These are phyloP conservation scores for Ecliptopera silaceata DNA, from an alignment of 2,888 invertebrate species.

Conservation along the genomic window DNA sequence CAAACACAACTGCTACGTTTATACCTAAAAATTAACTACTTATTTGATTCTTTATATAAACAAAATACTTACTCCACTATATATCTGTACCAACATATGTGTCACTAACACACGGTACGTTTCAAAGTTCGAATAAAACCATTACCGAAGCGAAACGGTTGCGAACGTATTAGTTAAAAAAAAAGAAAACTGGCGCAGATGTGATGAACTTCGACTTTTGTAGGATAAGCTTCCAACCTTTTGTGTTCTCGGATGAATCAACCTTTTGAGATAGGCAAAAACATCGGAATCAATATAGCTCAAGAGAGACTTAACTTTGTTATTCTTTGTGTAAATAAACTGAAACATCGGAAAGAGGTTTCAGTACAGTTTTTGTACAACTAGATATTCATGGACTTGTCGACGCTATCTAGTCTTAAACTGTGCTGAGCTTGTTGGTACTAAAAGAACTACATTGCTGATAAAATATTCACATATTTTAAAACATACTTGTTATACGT, in stretches of 20 bases:
- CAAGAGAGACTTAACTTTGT: neutral
- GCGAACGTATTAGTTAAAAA: constrained; percentile 12
- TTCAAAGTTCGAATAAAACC: constrained; percentile 9
- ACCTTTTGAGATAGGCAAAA: constrained; percentile 9
- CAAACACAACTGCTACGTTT: too few relatives aligned
- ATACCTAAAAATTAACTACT: too few relatives aligned
- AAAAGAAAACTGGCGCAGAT: constrained; percentile 18
- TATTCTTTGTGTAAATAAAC: neutral
- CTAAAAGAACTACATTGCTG: too few relatives aligned
- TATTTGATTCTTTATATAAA: too few relatives aligned
- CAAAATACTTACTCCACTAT: too few relatives aligned
- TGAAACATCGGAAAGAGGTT: too few relatives aligned
- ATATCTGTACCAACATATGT: neutral
- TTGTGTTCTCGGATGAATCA: constrained; percentile 12
- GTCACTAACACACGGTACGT: neutral
- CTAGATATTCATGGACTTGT: too few relatives aligned
- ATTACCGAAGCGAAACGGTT: constrained; percentile 3
- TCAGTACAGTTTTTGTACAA: too few relatives aligned
- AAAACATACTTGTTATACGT: too few relatives aligned
- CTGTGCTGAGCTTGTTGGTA: too few relatives aligned
- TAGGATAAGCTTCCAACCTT: constrained; percentile 20
- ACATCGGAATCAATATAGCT: constrained; percentile 7
- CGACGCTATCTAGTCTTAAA: too few relatives aligned
- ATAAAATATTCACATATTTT: too few relatives aligned
- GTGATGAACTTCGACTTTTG: constrained; percentile 21